These are phyloP conservation scores for Scarus forsteni DNA, from an alignment of 2,797 vertebrate genomes.

Conservation along the genomic window DNA sequence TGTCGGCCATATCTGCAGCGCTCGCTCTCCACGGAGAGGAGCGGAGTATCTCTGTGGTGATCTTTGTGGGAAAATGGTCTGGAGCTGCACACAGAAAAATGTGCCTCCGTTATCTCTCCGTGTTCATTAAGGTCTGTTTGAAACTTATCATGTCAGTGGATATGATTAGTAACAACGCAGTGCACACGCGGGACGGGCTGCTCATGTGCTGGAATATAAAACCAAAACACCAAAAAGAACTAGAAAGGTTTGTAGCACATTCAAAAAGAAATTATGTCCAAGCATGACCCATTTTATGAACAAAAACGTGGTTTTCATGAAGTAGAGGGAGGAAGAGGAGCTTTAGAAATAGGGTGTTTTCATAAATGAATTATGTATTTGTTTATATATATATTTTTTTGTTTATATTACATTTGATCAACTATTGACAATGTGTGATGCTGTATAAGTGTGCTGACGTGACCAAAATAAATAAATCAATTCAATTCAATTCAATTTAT, in stretches of 20 bases:
- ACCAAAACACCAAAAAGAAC: background rate
- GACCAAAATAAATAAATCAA: no score
- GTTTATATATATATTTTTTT: no score
- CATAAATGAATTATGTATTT: no score
- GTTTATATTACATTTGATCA: no score
- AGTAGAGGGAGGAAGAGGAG: no score
- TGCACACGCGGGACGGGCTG: background rate
- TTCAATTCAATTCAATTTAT: no score
- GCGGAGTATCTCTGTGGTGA: constrained; percentile 46
- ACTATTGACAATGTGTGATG: no score
- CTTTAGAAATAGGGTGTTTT: no score
- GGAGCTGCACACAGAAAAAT: constrained; percentile 41
- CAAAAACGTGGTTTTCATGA: no score
- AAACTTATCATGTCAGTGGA: constrained; percentile 57
- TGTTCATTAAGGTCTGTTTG: constrained; percentile 65
- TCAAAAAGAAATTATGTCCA: background rate
- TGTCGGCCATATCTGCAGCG: constrained; percentile 45
- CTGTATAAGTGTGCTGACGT: no score
- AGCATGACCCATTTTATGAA: no score
- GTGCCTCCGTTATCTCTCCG: constrained; percentile 54
- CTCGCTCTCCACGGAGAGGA: constrained; percentile 2
- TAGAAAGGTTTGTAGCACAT: no score
- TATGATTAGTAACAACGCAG: constrained; percentile 58
- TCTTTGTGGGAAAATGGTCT: constrained; percentile 49
- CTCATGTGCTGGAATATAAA: constrained; percentile 8